phyloP scores from a whole-genome alignment of 2,113 vertebrate species.

The Oreotrochilus melanogaster region DNA sequence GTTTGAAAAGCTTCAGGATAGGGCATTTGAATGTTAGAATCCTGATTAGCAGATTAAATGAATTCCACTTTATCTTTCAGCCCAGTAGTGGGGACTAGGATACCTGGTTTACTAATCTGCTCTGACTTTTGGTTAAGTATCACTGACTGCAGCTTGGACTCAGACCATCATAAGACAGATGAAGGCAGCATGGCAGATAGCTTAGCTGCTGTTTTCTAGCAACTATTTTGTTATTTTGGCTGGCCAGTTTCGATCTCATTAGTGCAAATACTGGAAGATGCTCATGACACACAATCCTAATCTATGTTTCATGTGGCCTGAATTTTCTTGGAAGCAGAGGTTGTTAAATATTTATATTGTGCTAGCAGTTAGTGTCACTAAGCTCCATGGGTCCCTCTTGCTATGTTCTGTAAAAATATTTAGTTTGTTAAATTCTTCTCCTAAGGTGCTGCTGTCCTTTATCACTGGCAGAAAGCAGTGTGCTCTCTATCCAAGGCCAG shows the following conservation, averaged over 20 bases:
- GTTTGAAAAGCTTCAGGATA: conserved; percentile 61
- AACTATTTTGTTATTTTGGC: conserved; percentile 48
- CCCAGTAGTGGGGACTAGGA: background rate
- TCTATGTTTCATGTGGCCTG: conserved; percentile 44
- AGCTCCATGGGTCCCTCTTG: background rate
- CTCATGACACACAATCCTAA: conserved; percentile 22
- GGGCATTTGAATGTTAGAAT: conserved; percentile 70
- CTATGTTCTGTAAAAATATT: conserved; percentile 3
- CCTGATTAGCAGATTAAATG: conserved; percentile 69
- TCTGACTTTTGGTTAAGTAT: conserved; percentile 49
- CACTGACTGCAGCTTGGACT: conserved; percentile 45
- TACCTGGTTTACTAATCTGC: conserved; percentile 53
- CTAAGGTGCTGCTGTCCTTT: background rate
- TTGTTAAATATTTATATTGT: conserved; percentile 58
- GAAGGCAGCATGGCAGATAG: conserved; percentile 28
- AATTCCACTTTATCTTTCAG: conserved; percentile 66
- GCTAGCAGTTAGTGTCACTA: conserved; percentile 24
- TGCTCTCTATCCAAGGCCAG: background rate
- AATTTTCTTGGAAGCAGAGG: conserved; percentile 25
- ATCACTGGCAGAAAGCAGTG: background rate
- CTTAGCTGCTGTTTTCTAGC: conserved; percentile 39
- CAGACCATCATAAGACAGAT: background rate
- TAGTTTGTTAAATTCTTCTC: background rate
- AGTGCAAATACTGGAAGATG: conserved; percentile 34
- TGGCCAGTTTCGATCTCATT: conserved; percentile 30